phyloP scores from a whole-genome alignment of 2,888 invertebrate species.

The Melieria crassipennis region DNA sequence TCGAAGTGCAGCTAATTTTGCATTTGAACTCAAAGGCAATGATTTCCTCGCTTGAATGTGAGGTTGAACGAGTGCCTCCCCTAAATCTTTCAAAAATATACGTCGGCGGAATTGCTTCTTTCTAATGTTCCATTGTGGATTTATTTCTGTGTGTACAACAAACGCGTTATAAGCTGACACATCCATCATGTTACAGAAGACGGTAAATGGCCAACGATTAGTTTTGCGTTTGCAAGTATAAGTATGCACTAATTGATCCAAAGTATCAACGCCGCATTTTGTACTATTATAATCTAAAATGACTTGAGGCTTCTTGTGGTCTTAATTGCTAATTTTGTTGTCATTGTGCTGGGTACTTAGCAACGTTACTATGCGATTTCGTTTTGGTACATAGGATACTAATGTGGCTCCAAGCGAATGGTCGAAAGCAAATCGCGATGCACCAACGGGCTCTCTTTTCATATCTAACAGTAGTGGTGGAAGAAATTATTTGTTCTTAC shows the following conservation, averaged over 20 bases:
- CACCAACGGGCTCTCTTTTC: not conserved
- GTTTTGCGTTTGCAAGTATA: constrained; percentile 7
- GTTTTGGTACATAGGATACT: not conserved
- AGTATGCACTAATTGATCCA: constrained; percentile 6
- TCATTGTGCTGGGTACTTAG: not conserved
- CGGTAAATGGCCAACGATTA: constrained; percentile 5
- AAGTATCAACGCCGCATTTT: constrained; percentile 9
- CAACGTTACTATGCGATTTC: not conserved
- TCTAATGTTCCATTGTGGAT: not conserved
- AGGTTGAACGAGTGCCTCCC: not conserved
- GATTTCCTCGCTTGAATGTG: no score
- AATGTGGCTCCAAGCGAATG: not conserved
- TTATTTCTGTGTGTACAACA: constrained; percentile 2
- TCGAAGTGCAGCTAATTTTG: no score
- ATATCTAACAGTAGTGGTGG: not conserved
- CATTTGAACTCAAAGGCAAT: no score
- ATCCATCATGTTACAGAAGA: constrained; percentile 9
- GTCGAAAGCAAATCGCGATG: not conserved
- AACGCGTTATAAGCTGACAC: constrained; percentile 4
- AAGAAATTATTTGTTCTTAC: not conserved
- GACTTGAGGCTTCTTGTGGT: constrained; percentile 1
- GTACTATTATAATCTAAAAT: constrained; percentile 6
- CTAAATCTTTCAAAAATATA: no score
- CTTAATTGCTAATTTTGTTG: not conserved
- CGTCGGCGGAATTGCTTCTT: no score